Conservation (phyloP, 2,797 vertebrate genomes). For the Stomatorhinus walkeri region DNA sequence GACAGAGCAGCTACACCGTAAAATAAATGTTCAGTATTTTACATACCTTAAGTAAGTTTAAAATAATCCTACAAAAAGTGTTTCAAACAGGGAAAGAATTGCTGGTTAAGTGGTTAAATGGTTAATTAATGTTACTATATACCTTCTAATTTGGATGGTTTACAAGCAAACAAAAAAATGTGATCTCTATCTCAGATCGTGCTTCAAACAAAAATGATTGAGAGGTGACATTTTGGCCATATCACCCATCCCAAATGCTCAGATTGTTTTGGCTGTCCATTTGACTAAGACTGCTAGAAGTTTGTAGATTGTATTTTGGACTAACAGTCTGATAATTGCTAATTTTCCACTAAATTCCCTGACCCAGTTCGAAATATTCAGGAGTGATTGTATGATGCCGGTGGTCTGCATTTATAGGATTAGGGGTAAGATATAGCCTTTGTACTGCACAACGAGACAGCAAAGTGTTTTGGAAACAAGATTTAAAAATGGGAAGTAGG, state of each 20-base stretch:
- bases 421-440: not conserved
- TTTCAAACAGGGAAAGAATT: not conserved
- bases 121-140: not conserved
- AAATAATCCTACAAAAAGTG: not conserved
- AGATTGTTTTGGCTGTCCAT: not conserved
- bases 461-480: constrained; percentile 8
- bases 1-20: not conserved
- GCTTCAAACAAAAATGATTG: not conserved
- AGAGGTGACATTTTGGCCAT: not conserved
- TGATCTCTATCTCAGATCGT: not conserved
- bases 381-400: not conserved
- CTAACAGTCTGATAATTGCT: not conserved
- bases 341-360: not conserved
- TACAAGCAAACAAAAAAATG: not conserved
- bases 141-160: not conserved
- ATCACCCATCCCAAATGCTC: not conserved
- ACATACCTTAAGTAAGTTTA: not conserved
- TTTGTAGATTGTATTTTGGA: not conserved
- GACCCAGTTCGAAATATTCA: not conserved
- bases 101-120: not conserved
- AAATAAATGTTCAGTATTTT: not conserved
- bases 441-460: not conserved
- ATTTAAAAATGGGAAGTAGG: not conserved
- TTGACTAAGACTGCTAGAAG: not conserved
- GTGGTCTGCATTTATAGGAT: not conserved